Base-by-base conservation (phyloP, 2,113 vertebrate genomes). In the Eudyptes chrysolophus region DNA sequence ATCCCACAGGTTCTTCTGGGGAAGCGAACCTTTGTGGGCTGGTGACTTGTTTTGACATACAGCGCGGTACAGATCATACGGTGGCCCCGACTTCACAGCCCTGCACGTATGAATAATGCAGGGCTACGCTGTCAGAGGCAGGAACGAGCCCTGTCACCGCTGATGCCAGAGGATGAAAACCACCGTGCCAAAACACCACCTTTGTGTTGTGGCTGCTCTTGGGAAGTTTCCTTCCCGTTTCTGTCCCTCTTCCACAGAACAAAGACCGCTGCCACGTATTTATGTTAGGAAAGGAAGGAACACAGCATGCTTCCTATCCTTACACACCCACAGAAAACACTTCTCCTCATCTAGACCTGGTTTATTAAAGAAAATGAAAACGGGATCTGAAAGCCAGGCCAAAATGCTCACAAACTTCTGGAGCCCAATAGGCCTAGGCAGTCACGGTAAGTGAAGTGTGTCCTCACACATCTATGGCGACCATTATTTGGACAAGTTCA, bases 311-410 rank as follows among this genome's bases (percentile, higher is more conserved):
- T 75, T 84, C 22, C 26, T 38, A 12, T 64, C 36, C 24, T 70
- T 49, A 57, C 0, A 0, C 5, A 68, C 6, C 17, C 18, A 21
- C 2, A 13, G 46, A 78, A 91, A 81, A 9, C 8, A 30, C 30
- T 54, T 92, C 40, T 76, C 30, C 32, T 64, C 7, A 44, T 14
- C 16, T 38, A 77, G 58, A 83, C 16, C 11, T 58, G 9, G 13
- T 54, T 92, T 87, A 75, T 49, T 70, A 58, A 80, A 61, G 48
- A 71, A 90, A 72, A 46, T 20, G 5, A 68, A 58, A 69, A 20
- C 38, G 10, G 7, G 1, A 34, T 30, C 40, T 52, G 29, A 80
- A 90, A 88, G 6, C 14, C 2, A 1, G 13, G 13, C 14, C 30
- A 70, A 84, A 92, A 62, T 34, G 7, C 32, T 40, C 7, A 89